These are phyloP conservation scores for Cygnus atratus DNA, from an alignment of 2,113 vertebrate species.

Conservation along the genomic window DNA sequence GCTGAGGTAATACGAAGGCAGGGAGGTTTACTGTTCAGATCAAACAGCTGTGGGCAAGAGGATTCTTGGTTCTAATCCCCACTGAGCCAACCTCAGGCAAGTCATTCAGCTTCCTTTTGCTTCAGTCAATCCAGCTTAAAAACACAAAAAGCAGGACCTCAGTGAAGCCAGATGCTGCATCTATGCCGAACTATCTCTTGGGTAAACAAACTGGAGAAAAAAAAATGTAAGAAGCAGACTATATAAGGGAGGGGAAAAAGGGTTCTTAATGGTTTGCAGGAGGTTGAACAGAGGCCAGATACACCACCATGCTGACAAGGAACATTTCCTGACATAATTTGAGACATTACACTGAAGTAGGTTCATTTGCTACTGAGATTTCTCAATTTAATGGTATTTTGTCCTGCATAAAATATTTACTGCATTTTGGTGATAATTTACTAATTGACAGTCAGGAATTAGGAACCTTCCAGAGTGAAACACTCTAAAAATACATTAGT, in stretches of 20 bases:
- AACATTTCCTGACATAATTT: constrained; percentile 31
- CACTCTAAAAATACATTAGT: constrained; percentile 8
- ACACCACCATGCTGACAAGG: neutral
- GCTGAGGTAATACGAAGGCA: neutral
- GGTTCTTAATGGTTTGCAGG: neutral
- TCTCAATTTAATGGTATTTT: constrained; percentile 28
- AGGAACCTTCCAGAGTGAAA: constrained; percentile 7
- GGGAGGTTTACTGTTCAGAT: neutral
- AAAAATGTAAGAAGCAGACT: neutral
- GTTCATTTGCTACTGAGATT: constrained; percentile 38
- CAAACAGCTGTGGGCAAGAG: neutral
- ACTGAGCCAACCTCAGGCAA: neutral
- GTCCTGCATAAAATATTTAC: constrained; percentile 13
- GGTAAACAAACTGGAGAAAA: constrained; percentile 5
- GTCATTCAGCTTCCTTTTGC: neutral
- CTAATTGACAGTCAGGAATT: constrained; percentile 23
- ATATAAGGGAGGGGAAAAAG: neutral
- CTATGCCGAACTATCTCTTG: neutral
- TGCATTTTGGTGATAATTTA: constrained; percentile 57
- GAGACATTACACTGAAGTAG: constrained; percentile 3
- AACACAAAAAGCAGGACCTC: constrained; percentile 22
- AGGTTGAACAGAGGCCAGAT: constrained; percentile 31
- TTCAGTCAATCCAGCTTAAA: constrained; percentile 38
- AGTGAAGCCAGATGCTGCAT: neutral
- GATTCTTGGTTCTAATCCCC: constrained; percentile 19